Percentiles rank a stretch among this genome's conserved stretches.
Evolutionary conservation across 1,140 invertebrate species (phyloP).

Genomic region (Drosophila sp.): DNA sequence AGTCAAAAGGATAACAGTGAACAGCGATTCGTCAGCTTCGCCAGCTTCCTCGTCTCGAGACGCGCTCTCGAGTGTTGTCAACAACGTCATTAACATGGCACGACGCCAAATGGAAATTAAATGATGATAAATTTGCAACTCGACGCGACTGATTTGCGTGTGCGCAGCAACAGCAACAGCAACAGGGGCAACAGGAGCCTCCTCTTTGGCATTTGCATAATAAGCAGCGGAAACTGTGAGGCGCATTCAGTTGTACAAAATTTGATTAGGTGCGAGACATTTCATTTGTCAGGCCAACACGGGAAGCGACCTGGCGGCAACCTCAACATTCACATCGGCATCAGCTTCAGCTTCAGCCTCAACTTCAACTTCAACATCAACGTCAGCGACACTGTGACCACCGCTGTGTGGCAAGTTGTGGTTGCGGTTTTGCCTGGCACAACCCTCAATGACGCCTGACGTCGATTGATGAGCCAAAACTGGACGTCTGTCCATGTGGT

Average conservation of each 20-base stretch:
- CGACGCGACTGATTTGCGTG: conserved; percentile 68
- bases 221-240: conserved; percentile 51
- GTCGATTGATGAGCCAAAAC: conserved; percentile 50
- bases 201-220: conserved; percentile 48
- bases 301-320: conserved; percentile 47
- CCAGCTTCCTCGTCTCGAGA: conserved; percentile 41
- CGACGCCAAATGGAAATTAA: conserved; percentile 82
- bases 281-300: conserved; percentile 69
- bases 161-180: conserved; percentile 16
- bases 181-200: conserved; percentile 38
- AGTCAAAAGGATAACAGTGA: conserved; percentile 66
- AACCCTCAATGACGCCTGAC: conserved; percentile 50
- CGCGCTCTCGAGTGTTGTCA: conserved; percentile 70
- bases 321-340: conserved; percentile 8
- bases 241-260: conserved; percentile 79
- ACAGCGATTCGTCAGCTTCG: too few relatives aligned
- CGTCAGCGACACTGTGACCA: conserved; percentile 22
- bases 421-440: conserved; percentile 34
- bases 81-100: conserved; percentile 82
- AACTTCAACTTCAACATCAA: conserved; percentile 8
- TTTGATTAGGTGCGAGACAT: conserved; percentile 79
- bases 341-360: conserved; percentile 9
- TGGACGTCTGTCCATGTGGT: conserved; percentile 46
- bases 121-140: conserved; percentile 82
- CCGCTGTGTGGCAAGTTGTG: conserved; percentile 38